Evolutionary conservation across 2,888 invertebrate genomes (phyloP), one percentile per base, ranked within the genome.

Genomic region (Hemithea aestivaria): DNA sequence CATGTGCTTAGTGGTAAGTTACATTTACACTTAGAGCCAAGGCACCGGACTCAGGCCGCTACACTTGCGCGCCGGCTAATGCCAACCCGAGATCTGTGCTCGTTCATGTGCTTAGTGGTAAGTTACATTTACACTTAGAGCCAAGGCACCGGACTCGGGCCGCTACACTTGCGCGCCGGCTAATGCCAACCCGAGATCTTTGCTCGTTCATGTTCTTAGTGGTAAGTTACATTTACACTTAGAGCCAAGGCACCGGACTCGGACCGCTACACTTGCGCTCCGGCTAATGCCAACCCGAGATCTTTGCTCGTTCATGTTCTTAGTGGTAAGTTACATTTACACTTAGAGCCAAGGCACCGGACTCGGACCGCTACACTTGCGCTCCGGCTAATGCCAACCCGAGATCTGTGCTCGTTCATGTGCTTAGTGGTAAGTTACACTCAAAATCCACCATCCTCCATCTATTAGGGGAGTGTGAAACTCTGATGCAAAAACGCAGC

Each of bases 311-410:
- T 96, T 48, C 95, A 95, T 74, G 94, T 96, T 27, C 85, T 95
- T 54, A 95, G 94, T 77, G 95, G 95, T 94, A 83, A 89, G 91
- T 66, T n/a, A n/a, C n/a, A 5, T 23, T 6, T 27, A n/a, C n/a
- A n/a, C n/a, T n/a, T n/a, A n/a, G 91, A 62, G 94, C 95, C 21
- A 90, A 89, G 60, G 90, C 91, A 22, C 89, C 93, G 1, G 95
- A 95, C 83, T 94, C 94, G 25, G 95, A 95, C 45, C 90, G 91
- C 62, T 96, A 96, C 75, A 93, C 94, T 48, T 96, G 95, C 78
- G 91, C 92, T 54, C 95, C 95, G 20, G 94, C 94, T 51, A 95
- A 95, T 66, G 95, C 95, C 35, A 95, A 95, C 68, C 92, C 94
- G 25, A 93, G 93, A 78, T 92, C 93, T 28, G 92, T 96, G 46